A percentile compares a stretch with the other conserved stretches of the same genome.
phyloP scores from a whole-genome alignment of 2,888 invertebrate genomes.

The Synanthedon myopaeformis region DNA sequence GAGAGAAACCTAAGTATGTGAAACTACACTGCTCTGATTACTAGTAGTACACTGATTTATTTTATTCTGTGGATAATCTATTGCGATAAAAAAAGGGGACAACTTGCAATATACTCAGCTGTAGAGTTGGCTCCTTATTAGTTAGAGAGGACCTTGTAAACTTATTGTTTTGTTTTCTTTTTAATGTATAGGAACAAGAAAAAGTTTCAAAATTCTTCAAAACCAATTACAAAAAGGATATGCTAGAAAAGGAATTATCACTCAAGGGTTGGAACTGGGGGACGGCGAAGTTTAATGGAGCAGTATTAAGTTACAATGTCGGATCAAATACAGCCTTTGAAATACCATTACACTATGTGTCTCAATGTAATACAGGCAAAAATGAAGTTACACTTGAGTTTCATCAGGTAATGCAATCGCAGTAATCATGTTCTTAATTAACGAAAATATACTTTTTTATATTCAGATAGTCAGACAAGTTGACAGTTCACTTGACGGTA shows the following conservation, averaged over 20 bases:
- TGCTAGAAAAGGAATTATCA: constrained; percentile 92
- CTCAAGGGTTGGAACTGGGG: constrained; percentile 99
- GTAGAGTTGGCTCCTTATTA: no score
- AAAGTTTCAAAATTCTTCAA: constrained; percentile 92
- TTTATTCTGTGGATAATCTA: background rate
- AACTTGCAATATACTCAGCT: background rate
- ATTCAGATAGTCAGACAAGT: no score
- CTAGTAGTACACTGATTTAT: no score
- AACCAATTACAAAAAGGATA: constrained; percentile 83
- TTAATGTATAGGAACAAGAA: constrained; percentile 83
- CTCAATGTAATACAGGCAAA: constrained; percentile 95
- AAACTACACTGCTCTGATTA: no score
- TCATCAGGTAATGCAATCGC: constrained; percentile 77
- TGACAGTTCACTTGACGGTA: no score
- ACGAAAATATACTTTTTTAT: no score
- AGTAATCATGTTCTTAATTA: no score
- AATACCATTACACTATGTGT: constrained; percentile 95
- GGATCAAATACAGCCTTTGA: constrained; percentile 91
- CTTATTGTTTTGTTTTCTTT: background rate
- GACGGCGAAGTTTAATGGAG: constrained; percentile 91
- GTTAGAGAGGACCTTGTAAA: background rate
- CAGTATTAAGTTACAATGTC: constrained; percentile 86
- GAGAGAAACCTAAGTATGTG: no score
- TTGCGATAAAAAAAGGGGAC: background rate
- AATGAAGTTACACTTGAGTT: constrained; percentile 99